Evolutionary conservation across 2,113 vertebrate species (phyloP).

Genomic region (Petrocephalus microphthalmus): DNA sequence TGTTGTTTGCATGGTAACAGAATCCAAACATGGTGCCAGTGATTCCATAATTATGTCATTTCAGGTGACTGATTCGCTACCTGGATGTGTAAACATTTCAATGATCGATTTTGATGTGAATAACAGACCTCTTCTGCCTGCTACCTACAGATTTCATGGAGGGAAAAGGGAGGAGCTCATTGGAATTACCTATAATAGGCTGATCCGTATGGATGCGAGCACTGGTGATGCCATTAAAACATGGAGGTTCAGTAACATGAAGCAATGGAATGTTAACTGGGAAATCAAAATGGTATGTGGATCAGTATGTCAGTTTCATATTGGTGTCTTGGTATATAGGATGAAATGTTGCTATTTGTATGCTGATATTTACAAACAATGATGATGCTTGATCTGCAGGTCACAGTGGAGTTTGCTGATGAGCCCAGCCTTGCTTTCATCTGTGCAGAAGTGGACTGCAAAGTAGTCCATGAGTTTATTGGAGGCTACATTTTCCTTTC

Average conservation of each 20-base stretch:
- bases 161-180: slow-evolving; percentile 94
- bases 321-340: background rate
- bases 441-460: slow-evolving; percentile 93
- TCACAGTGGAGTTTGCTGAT: slow-evolving; percentile 93
- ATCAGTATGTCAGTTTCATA: background rate
- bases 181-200: slow-evolving; percentile 92
- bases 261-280: slow-evolving; percentile 99
- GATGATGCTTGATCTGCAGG: slow-evolving; percentile 53
- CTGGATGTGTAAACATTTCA: background rate
- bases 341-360: background rate
- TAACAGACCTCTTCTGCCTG: background rate
- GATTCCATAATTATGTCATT: background rate
- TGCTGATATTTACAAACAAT: background rate
- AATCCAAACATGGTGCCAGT: background rate
- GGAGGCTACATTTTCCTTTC: slow-evolving; percentile 97
- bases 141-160: slow-evolving; percentile 77
- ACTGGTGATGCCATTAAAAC: slow-evolving; percentile 94
- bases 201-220: slow-evolving; percentile 90
- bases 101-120: background rate
- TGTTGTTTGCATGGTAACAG: background rate
- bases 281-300: slow-evolving; percentile 93
- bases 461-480: slow-evolving; percentile 97
- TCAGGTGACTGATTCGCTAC: background rate
- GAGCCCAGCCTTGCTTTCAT: slow-evolving; percentile 89
- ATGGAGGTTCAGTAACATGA: slow-evolving; percentile 99